Evolutionary conservation across 2,113 vertebrate genomes (phyloP).

Genomic region (Dicaeum eximium): DNA sequence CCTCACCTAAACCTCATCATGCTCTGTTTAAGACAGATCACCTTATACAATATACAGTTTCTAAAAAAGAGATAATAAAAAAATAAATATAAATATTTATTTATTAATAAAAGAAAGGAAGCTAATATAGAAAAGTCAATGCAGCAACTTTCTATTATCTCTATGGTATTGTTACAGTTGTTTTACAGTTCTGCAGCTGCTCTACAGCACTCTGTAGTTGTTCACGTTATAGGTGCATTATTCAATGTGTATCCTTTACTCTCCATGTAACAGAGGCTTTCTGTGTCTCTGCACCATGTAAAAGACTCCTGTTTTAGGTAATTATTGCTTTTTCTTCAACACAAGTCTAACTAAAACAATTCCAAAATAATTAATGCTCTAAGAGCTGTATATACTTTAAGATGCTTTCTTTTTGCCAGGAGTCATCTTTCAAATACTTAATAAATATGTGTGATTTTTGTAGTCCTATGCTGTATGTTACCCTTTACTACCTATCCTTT

Average conservation of each 20-base stretch:
- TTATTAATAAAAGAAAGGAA: background rate
- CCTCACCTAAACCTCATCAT: background rate
- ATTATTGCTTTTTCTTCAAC: constrained; percentile 37
- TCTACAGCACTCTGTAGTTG: background rate
- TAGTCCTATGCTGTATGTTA: background rate
- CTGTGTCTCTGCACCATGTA: background rate
- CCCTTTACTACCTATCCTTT: background rate
- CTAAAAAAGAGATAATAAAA: background rate
- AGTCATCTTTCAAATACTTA: constrained; percentile 45
- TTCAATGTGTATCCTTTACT: background rate
- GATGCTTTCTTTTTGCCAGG: constrained; percentile 32
- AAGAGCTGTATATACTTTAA: constrained; percentile 29
- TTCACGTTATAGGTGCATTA: background rate
- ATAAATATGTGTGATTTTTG: background rate
- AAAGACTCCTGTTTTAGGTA: constrained; percentile 33
- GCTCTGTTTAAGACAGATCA: background rate
- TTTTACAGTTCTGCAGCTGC: background rate
- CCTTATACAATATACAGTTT: background rate
- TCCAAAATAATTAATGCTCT: constrained; percentile 52
- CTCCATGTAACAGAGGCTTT: background rate
- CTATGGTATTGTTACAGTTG: background rate
- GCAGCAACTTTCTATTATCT: background rate
- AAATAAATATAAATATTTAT: too few relatives aligned
- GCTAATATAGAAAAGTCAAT: background rate
- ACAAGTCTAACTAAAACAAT: constrained; percentile 49